These are phyloP conservation scores for Terebella lapidaria DNA, from an alignment of 2,888 invertebrate genomes.

Conservation along the genomic window DNA sequence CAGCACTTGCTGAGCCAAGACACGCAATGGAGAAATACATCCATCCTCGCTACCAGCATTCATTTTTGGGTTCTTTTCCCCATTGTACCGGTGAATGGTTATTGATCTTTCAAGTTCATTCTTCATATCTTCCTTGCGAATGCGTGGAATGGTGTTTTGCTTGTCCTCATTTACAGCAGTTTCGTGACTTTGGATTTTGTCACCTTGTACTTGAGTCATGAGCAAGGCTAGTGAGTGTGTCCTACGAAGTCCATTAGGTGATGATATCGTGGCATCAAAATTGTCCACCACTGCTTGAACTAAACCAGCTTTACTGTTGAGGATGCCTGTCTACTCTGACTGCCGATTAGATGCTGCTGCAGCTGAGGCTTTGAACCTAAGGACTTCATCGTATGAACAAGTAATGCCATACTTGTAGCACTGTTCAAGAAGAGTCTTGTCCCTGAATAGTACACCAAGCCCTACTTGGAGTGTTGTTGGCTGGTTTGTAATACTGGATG, in stretches of 20 bases:
- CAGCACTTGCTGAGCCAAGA: background rate
- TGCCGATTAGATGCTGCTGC: background rate
- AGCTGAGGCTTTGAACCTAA: background rate
- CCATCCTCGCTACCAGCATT: no score
- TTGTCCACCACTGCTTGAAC: background rate
- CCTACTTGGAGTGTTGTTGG: background rate
- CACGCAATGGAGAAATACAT: background rate
- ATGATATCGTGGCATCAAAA: slow-evolving; percentile 2
- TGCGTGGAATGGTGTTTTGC: no score
- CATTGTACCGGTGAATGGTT: no score
- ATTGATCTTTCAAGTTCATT: no score
- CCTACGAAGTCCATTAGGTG: background rate
- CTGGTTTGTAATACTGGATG: background rate
- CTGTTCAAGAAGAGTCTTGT: background rate
- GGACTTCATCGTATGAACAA: slow-evolving; percentile 4
- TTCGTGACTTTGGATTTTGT: no score
- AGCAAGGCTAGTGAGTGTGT: background rate
- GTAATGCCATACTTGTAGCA: background rate
- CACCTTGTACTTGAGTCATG: background rate
- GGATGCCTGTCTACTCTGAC: background rate
- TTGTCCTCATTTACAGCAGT: no score
- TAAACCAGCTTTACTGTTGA: background rate
- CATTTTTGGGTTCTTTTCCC: no score
- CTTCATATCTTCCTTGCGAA: no score
- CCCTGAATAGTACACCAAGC: background rate